Percentiles rank a stretch among this genome's conserved stretches.
These are phyloP conservation scores for Fopius arisanus DNA, from an alignment of 1,140 invertebrate species.

Conservation along the genomic window DNA sequence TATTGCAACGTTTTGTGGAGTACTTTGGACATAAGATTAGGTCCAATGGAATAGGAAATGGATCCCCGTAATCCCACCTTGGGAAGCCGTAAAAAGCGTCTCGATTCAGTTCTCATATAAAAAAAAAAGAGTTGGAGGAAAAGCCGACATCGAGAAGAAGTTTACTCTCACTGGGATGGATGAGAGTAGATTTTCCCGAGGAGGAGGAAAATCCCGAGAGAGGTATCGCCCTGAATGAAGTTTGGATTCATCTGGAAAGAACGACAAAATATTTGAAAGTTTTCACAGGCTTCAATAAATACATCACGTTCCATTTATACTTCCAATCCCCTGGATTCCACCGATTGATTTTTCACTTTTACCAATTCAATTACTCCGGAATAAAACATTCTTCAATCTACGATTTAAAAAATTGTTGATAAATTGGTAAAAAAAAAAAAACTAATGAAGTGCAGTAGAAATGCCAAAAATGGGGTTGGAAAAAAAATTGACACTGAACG, in stretches of 20 bases:
- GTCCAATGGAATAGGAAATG: not conserved
- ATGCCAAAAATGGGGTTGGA: too few relatives aligned
- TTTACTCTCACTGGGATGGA: not conserved
- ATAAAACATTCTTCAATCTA: too few relatives aligned
- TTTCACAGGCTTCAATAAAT: not conserved
- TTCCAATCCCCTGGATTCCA: not conserved
- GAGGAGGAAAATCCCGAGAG: not conserved
- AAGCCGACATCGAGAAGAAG: not conserved
- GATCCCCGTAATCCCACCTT: not conserved
- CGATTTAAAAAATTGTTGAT: too few relatives aligned
- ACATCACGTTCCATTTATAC: not conserved
- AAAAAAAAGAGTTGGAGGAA: not conserved
- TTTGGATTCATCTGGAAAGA: not conserved
- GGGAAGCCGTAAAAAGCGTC: constrained; percentile 1
- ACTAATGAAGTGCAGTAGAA: too few relatives aligned
- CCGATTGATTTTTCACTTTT: not conserved
- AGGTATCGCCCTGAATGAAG: not conserved
- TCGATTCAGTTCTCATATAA: not conserved
- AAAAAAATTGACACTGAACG: not conserved
- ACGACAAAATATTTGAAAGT: not conserved
- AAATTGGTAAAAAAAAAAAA: too few relatives aligned
- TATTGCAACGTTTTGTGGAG: constrained; percentile 1
- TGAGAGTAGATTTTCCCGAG: not conserved
- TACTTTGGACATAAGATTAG: constrained; percentile 22
- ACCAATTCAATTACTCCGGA: too few relatives aligned